Percentiles rank a stretch among this genome's conserved stretches.
Evolutionary conservation across 2,113 vertebrate species (phyloP).

Genomic region (Lipotes vexillifer): DNA sequence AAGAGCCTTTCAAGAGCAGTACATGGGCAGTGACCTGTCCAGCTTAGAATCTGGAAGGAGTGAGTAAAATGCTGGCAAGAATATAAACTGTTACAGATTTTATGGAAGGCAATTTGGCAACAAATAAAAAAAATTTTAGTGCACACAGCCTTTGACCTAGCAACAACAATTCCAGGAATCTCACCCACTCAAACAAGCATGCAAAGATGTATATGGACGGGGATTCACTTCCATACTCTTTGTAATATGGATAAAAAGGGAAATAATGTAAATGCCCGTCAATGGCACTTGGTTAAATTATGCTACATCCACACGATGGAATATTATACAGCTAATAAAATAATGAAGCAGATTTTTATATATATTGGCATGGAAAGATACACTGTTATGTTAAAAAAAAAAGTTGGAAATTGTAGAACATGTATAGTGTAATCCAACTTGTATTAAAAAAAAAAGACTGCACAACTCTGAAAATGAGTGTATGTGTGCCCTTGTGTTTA

Average conservation of each 20-base stretch:
- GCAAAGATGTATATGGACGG: background rate
- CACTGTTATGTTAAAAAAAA: background rate
- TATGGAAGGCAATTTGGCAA: constrained; percentile 34
- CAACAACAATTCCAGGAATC: background rate
- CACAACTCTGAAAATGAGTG: background rate
- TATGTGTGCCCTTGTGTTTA: background rate
- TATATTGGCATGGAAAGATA: background rate
- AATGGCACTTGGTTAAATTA: constrained; percentile 10
- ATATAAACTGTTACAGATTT: background rate
- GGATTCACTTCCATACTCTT: background rate
- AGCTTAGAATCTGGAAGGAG: background rate
- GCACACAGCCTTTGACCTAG: background rate
- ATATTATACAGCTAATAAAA: constrained; percentile 38
- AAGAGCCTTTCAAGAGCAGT: background rate
- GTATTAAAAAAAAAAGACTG: background rate
- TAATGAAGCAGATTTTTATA: background rate
- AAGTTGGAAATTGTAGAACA: background rate
- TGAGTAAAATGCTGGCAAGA: background rate
- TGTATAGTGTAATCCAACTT: background rate
- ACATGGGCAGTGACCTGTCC: background rate
- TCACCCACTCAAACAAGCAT: background rate
- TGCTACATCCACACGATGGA: background rate
- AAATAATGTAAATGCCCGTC: background rate
- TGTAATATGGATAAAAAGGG: background rate
- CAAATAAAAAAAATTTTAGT: background rate